Evolutionary conservation across 1,140 invertebrate species (phyloP).

Genomic region (Chionoecetes opilio): DNA sequence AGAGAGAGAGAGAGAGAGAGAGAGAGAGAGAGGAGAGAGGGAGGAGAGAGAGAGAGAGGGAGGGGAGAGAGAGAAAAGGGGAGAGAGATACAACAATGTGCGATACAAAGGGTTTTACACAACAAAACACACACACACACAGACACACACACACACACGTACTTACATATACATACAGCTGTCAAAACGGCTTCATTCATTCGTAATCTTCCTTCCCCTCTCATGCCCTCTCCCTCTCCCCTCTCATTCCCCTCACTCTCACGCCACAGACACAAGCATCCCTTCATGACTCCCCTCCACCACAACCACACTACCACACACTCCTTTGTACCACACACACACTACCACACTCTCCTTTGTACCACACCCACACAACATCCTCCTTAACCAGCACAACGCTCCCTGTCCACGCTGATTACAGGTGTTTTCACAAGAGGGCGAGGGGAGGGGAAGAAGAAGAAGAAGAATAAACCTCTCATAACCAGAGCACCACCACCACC

Average conservation of each 20-base stretch:
- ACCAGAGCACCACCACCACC: not conserved
- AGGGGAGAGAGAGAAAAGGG: too few species aligned
- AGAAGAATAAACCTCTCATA: not conserved
- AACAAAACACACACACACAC: too few species aligned
- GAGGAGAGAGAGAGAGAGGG: too few species aligned
- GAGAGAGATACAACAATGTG: too few species aligned
- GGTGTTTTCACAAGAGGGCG: slow-evolving; percentile 2
- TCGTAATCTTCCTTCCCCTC: not conserved
- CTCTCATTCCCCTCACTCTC: not conserved
- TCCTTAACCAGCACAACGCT: not conserved
- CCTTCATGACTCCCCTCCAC: not conserved
- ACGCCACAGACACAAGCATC: not conserved
- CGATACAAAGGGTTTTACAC: too few species aligned
- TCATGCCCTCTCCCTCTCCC: not conserved
- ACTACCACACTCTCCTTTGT: not conserved
- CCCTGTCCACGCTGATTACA: slow-evolving; percentile 16
- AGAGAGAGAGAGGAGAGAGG: too few species aligned
- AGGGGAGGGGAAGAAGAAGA: not conserved
- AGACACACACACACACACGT: not conserved
- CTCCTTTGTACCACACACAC: slow-evolving; percentile 25
- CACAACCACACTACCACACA: not conserved
- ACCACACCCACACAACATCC: slow-evolving; percentile 3
- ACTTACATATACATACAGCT: not conserved
- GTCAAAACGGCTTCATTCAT: slow-evolving; percentile 11
- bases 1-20: too few species aligned